Conservation (phyloP, 2,888 invertebrate genomes). For the Frankliniella fusca region DNA sequence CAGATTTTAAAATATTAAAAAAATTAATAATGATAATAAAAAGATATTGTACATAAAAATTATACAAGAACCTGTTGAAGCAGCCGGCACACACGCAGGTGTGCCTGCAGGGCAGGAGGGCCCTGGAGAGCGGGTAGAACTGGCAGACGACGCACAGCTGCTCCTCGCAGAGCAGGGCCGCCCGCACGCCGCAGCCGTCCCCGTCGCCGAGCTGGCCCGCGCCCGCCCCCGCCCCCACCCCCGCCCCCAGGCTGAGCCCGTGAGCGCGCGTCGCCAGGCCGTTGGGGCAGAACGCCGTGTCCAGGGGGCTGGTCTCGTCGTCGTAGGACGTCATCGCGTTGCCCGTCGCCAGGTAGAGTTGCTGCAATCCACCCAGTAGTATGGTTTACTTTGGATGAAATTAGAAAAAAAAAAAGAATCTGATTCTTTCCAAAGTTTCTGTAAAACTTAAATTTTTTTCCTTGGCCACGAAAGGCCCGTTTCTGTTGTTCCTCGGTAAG, state of each 20-base stretch:
- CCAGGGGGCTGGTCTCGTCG: slow-evolving; percentile 43
- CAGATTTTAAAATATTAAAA: background rate
- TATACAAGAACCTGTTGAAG: slow-evolving; percentile 48
- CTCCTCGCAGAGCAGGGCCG: slow-evolving; percentile 49
- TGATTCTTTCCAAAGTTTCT: no score
- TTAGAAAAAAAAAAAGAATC: background rate
- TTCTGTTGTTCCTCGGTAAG: no score
- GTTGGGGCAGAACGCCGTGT: slow-evolving; percentile 17
- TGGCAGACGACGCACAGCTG: slow-evolving; percentile 80
- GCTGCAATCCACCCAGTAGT: slow-evolving; percentile 51
- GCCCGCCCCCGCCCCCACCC: slow-evolving; percentile 38
- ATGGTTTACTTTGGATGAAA: background rate
- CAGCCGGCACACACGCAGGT: slow-evolving; percentile 80
- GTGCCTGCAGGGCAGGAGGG: slow-evolving; percentile 77
- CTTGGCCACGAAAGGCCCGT: no score
- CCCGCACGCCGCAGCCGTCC: slow-evolving; percentile 43
- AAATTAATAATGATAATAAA: slow-evolving; percentile 5
- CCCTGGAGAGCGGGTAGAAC: slow-evolving; percentile 69
- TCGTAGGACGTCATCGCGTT: slow-evolving; percentile 55
- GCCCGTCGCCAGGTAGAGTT: slow-evolving; percentile 71
- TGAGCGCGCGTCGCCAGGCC: slow-evolving; percentile 38
- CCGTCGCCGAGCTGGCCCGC: slow-evolving; percentile 53
- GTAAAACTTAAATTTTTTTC: background rate
- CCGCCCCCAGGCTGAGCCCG: slow-evolving; percentile 42
- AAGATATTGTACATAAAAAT: slow-evolving; percentile 45